Conservation (phyloP, 2,888 invertebrate genomes). For the Pediacus dermestoides region DNA sequence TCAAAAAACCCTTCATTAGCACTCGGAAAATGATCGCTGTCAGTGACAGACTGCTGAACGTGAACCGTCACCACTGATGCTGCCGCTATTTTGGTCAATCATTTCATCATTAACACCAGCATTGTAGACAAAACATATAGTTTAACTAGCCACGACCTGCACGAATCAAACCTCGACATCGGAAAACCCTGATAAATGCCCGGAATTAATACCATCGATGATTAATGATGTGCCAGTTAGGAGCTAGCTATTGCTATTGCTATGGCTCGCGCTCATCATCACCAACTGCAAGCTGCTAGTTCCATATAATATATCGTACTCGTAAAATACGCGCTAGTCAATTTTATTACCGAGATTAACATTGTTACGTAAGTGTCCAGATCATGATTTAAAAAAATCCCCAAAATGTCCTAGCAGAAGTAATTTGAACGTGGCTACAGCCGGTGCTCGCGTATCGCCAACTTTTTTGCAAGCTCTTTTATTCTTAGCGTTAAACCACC, state of each 20-base stretch:
- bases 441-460: conserved; percentile 34
- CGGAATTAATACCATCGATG: conserved; percentile 45
- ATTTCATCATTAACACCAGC: conserved; percentile 43
- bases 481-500: conserved; percentile 41
- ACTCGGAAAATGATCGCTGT: conserved; percentile 51
- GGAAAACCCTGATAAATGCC: conserved; percentile 45
- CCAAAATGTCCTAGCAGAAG: conserved; percentile 23
- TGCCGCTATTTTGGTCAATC: conserved; percentile 45
- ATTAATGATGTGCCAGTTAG: conserved; percentile 43
- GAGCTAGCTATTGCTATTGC: conserved; percentile 34
- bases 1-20: conserved; percentile 51
- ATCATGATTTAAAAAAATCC: conserved; percentile 14
- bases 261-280: conserved; percentile 8
- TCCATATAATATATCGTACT: no score
- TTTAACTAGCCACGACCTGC: conserved; percentile 29
- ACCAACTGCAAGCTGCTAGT: neutral
- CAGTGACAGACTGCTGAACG: conserved; percentile 39
- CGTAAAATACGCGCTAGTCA: no score
- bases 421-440: conserved; percentile 33
- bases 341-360: no score
- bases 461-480: conserved; percentile 39
- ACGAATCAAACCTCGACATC: conserved; percentile 26
- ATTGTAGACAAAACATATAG: conserved; percentile 36
- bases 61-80: conserved; percentile 10
- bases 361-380: no score